Evolutionary conservation across 92 coral and sea anemone species (phyloP).

Genomic region (Epizoanthus illoricatus): DNA sequence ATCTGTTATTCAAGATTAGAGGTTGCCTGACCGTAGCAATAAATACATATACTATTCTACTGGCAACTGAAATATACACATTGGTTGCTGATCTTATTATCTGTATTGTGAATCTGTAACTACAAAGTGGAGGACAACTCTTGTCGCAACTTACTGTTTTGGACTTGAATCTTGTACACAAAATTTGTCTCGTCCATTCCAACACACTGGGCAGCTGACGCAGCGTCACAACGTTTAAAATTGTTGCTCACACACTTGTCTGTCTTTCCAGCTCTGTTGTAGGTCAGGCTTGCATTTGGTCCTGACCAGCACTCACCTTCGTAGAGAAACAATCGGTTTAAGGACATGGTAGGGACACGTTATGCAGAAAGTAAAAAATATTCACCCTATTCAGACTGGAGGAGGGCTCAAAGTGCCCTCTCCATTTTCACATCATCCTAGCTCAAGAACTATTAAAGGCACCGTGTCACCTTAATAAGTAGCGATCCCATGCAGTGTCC

Average conservation of each 20-base stretch:
- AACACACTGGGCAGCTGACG: conserved; percentile 4
- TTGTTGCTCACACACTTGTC: conserved; percentile 16
- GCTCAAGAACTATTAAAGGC: too few relatives aligned
- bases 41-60: too few relatives aligned
- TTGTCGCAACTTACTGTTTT: neutral
- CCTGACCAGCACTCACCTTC: conserved; percentile 43
- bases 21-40: too few relatives aligned
- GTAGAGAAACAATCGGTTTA: neutral
- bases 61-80: neutral
- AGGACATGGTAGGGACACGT: neutral
- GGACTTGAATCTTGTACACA: conserved; percentile 12
- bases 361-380: neutral
- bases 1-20: too few relatives aligned
- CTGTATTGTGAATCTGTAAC: neutral
- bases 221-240: neutral
- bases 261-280: conserved; percentile 16
- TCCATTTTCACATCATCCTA: too few relatives aligned
- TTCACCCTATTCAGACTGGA: too few relatives aligned
- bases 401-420: too few relatives aligned
- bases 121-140: neutral
- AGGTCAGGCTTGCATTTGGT: conserved; percentile 1
- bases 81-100: neutral
- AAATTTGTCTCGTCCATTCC: conserved; percentile 16
- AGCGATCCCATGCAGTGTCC: too few relatives aligned
- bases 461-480: too few relatives aligned